Evolutionary conservation across 1,140 invertebrate genomes (phyloP), one percentile per base, ranked within the genome.

Genomic region (Brachystomella parvula): DNA sequence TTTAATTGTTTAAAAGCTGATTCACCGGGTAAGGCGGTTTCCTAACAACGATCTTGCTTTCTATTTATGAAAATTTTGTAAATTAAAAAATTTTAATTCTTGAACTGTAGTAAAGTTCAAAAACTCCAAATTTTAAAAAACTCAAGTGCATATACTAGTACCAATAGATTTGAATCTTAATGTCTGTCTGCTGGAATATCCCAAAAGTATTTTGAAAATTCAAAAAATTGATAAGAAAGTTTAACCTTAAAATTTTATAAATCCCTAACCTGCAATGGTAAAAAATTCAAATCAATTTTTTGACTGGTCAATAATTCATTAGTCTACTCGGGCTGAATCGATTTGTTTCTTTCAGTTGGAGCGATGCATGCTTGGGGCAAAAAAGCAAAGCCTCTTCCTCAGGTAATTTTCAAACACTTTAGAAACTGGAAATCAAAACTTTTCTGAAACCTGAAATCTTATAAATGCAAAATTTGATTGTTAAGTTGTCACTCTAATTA

Each of bases 371-470:
- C 12, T 1, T 21, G 19, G 19, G 61, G 57, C 35, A 6, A 15
- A 17, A 47, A 29, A n/a, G 39, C 39, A 44, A 62, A 66, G 26
- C 47, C 59, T 21, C 32, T 66, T 32, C 31, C 68, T 9, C 39
- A 62, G 53, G 68, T 69, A 49, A 53, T 3, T n/a, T 30, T 19
- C 19, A 26, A 59, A 57, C 26, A 44, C 21, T 24, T 1, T n/a
- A 12, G n/a, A 12, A 2, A 32, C 0, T 24, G 19, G 19, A 35
- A 47, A 47, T 39, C 0, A 19, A 35, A n/a, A 28, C 6, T 12
- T 3, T 64, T 0, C 28, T 15, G 9, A 1, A 64, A 24, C 35
- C 24, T 24, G 15, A 57, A 15, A 3, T 32, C 26, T 1, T 64
- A 26, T 33, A 33, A n/a, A 21, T 21, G 17, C 3, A 30, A 60